A percentile compares a stretch with the other conserved stretches of the same genome.
Evolutionary conservation across 2,888 invertebrate species (phyloP).

Genomic region (Andrena hattorfiana): DNA sequence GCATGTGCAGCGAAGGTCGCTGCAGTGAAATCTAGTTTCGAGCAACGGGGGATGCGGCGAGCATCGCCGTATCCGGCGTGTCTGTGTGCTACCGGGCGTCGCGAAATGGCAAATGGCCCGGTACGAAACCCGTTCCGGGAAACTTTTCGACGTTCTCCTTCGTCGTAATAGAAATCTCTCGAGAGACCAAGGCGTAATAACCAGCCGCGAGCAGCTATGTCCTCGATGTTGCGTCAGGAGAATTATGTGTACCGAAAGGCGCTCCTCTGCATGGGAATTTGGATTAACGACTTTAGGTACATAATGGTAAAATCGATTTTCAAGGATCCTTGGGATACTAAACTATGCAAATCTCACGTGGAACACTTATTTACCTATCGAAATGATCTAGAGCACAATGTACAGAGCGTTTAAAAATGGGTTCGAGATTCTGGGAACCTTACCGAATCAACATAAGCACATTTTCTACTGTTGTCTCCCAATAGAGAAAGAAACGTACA

Average conservation of each 20-base stretch:
- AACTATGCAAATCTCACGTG: too few relatives aligned
- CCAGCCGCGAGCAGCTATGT: not conserved
- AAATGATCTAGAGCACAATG: too few relatives aligned
- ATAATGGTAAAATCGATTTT: not conserved
- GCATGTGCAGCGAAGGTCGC: constrained; percentile 29
- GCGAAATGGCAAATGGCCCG: constrained; percentile 24
- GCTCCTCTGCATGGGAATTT: not conserved
- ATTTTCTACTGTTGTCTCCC: too few relatives aligned
- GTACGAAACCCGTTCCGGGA: constrained; percentile 13
- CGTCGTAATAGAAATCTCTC: constrained; percentile 1
- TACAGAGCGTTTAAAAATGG: too few relatives aligned
- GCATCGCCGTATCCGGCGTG: constrained; percentile 4
- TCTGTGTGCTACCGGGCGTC: not conserved
- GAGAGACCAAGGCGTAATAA: not conserved
- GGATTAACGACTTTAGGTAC: not conserved
- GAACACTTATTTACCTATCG: too few relatives aligned
- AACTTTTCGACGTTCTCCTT: constrained; percentile 25
- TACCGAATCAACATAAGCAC: too few relatives aligned
- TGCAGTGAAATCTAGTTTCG: constrained; percentile 21
- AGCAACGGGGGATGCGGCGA: not conserved
- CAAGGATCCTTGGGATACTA: not conserved
- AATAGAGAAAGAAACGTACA: too few relatives aligned
- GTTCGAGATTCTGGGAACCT: too few relatives aligned
- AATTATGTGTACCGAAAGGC: constrained; percentile 11
- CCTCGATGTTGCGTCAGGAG: not conserved